phyloP scores from a whole-genome alignment of 1,140 invertebrate species.

The Drosophila varians region DNA sequence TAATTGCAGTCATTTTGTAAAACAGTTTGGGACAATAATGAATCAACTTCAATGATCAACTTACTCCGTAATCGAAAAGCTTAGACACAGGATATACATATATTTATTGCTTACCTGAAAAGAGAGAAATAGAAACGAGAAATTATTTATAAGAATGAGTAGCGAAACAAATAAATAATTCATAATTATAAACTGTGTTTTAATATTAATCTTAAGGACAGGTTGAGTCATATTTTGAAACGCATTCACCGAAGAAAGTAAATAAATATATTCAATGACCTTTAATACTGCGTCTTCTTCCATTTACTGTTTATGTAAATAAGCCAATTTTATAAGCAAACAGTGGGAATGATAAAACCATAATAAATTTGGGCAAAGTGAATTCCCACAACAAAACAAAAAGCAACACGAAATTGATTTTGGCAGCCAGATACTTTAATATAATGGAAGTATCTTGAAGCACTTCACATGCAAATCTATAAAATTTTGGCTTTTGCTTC shows the following conservation, averaged over 20 bases:
- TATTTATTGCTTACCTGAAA: constrained; percentile 57
- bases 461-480: constrained; percentile 7
- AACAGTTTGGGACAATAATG: constrained; percentile 3
- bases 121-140: constrained; percentile 25
- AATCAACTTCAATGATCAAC: neutral
- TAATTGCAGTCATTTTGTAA: neutral
- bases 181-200: neutral
- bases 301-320: constrained; percentile 4
- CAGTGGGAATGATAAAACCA: constrained; percentile 8
- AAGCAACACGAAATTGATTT: neutral
- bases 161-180: neutral
- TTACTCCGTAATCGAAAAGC: constrained; percentile 8
- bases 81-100: neutral
- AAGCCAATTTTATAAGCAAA: constrained; percentile 24
- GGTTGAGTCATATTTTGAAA: neutral
- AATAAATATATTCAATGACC: neutral
- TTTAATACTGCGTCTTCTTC: constrained; percentile 1
- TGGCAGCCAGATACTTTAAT: neutral
- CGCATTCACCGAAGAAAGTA: neutral
- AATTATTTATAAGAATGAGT: constrained; percentile 12
- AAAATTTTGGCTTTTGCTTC: neutral
- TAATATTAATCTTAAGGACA: neutral
- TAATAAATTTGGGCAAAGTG: constrained; percentile 1
- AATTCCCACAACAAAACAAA: constrained; percentile 3
- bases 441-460: neutral